Percentiles rank a stretch among this genome's conserved stretches.
phyloP scores from a whole-genome alignment of 2,888 invertebrate genomes.

The Automeris io region DNA sequence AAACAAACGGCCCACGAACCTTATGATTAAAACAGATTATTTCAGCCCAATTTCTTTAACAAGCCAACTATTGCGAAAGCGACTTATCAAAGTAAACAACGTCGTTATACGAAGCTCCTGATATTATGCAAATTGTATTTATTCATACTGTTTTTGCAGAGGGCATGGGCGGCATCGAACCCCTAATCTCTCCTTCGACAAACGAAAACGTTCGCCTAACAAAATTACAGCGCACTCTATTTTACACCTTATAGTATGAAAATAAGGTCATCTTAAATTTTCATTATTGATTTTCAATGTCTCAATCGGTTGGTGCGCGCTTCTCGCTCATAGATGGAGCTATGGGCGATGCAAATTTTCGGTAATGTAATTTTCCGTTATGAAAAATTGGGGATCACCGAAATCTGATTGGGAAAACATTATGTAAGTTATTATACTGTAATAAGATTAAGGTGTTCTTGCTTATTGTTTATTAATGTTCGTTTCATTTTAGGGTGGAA shows the following conservation, averaged over 20 bases:
- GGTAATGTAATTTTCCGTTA: slow-evolving; percentile 66
- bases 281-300: slow-evolving; percentile 11
- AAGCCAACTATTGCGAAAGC: slow-evolving; percentile 40
- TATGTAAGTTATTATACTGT: slow-evolving; percentile 65
- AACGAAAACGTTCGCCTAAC: slow-evolving; percentile 33
- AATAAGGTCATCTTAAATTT: slow-evolving; percentile 12
- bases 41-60: slow-evolving; percentile 19
- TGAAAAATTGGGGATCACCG: slow-evolving; percentile 64
- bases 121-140: slow-evolving; percentile 73
- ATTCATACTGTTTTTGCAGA: slow-evolving; percentile 74
- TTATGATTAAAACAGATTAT: slow-evolving; percentile 13
- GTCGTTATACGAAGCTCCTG: slow-evolving; percentile 51
- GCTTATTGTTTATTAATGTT: slow-evolving; percentile 67
- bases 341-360: slow-evolving; percentile 68
- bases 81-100: slow-evolving; percentile 65
- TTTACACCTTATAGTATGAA: slow-evolving; percentile 18
- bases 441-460: slow-evolving; percentile 65
- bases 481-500: slow-evolving; percentile 54
- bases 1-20: slow-evolving; percentile 9
- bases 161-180: slow-evolving; percentile 52
- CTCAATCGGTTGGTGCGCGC: slow-evolving; percentile 27
- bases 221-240: slow-evolving; percentile 15
- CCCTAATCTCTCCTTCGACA: slow-evolving; percentile 59
- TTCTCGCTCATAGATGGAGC: slow-evolving; percentile 65
- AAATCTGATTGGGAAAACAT: slow-evolving; percentile 71